Evolutionary conservation across 2,113 vertebrate genomes (phyloP), one percentile per base, ranked within the genome.

Genomic region (Siniperca chuatsi): DNA sequence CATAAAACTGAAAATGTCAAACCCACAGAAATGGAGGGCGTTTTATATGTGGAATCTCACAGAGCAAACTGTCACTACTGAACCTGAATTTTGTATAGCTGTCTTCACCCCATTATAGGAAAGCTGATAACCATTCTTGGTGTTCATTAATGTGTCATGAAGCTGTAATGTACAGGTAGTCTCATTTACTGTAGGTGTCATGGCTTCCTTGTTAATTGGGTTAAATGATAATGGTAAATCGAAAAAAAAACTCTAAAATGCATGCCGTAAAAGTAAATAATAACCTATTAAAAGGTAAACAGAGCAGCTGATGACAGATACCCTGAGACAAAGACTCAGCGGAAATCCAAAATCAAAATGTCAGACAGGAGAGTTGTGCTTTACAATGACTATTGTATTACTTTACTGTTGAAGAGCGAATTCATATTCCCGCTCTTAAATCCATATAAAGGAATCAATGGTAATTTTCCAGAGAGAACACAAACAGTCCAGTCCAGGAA

Each of bases 381-480:
- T 70, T 67, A 13, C 80, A 78, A 85, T 87, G 37, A 89, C 86
- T 78, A 76, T 68, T 29, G 29, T 29, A 29, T 29, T 29, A 29
- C 29, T 29, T 29, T 29, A 29, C 29, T 29, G 29, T 29, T n/a
- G 25, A 88, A 71, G 64, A 42, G 67, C 35, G 6, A 74, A 78
- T 90, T 89, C 44, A 73, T 64, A 86, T 74, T 78, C 50, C 67
- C 78, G 35, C 54, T 12, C 68, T 77, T 70, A 72, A 68, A 85
- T 83, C 61, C 52, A 18, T 61, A 83, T 40, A 58, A 50, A 85
- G 37, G 58, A 85, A 89, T 86, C 81, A 84, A 74, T 88, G 70
- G 42, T 86, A 67, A 91, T 93, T 90, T 90, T 80, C 79, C 84
- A 82, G 37, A 76, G 76, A 84, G 75, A 83, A 60, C 67, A 81